Evolutionary conservation across 2,888 invertebrate species (phyloP).

Genomic region (Coleophora flavipennella): DNA sequence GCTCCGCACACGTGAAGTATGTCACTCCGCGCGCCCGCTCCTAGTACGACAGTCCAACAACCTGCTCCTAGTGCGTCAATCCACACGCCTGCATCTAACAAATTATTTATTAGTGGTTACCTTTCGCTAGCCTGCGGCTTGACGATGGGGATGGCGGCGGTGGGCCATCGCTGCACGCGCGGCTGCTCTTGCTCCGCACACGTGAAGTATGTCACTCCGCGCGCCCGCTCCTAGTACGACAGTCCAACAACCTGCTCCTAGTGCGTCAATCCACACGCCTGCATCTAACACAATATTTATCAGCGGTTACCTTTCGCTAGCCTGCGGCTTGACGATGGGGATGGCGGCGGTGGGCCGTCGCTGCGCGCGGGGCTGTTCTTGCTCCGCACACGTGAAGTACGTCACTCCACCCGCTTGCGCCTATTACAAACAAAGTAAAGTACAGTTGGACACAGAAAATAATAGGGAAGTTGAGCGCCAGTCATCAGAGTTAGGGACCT

Average conservation of each 20-base stretch:
- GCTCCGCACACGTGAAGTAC: slow-evolving; percentile 85
- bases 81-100: too few relatives aligned
- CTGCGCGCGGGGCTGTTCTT: slow-evolving; percentile 72
- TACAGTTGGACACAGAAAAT: too few relatives aligned
- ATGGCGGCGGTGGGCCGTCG: slow-evolving; percentile 88
- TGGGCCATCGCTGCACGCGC: slow-evolving; percentile 78
- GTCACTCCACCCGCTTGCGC: slow-evolving; percentile 77
- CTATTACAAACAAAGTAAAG: too few relatives aligned
- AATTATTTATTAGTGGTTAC: too few relatives aligned
- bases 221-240: too few relatives aligned
- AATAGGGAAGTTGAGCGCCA: too few relatives aligned
- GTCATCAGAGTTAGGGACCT: too few relatives aligned
- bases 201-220: slow-evolving; percentile 87
- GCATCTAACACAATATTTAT: too few relatives aligned
- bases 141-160: slow-evolving; percentile 88
- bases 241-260: slow-evolving; percentile 56
- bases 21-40: too few relatives aligned
- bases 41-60: too few relatives aligned
- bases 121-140: slow-evolving; percentile 52
- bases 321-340: slow-evolving; percentile 79
- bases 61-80: slow-evolving; percentile 40
- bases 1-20: slow-evolving; percentile 85
- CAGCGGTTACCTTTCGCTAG: not conserved
- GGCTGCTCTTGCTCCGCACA: slow-evolving; percentile 79
- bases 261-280: too few relatives aligned